These are phyloP conservation scores for Leptura quadrifasciata DNA, from an alignment of 2,888 invertebrate species.

Conservation along the genomic window DNA sequence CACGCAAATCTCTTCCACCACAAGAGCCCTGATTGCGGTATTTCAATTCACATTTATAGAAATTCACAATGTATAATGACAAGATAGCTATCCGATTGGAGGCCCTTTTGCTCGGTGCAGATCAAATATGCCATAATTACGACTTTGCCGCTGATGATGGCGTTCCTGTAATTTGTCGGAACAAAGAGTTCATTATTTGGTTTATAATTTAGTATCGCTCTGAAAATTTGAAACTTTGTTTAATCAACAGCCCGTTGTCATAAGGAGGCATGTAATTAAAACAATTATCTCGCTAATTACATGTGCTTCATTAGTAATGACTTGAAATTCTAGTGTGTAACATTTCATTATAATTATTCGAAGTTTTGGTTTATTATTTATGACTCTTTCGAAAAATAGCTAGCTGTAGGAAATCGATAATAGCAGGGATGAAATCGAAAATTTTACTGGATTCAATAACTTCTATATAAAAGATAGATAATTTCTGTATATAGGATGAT, in stretches of 20 bases:
- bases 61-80: conserved; percentile 72
- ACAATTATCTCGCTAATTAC: conserved; percentile 50
- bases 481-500: too few relatives aligned
- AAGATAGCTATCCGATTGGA: conserved; percentile 71
- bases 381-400: neutral
- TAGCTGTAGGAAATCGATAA: neutral
- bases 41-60: conserved; percentile 70
- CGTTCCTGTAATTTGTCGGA: conserved; percentile 51
- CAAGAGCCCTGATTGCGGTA: conserved; percentile 72
- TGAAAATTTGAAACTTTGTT: conserved; percentile 55
- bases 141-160: conserved; percentile 54
- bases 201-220: conserved; percentile 57
- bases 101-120: conserved; percentile 49
- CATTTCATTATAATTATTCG: conserved; percentile 4
- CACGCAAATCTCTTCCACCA: conserved; percentile 59
- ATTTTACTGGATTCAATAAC: conserved; percentile 9
- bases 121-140: conserved; percentile 70
- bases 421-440: neutral
- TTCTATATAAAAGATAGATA: too few relatives aligned
- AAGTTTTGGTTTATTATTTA: conserved; percentile 17
- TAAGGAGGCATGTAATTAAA: conserved; percentile 54
- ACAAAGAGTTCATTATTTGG: conserved; percentile 64
- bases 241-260: conserved; percentile 54
- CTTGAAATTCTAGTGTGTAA: conserved; percentile 38
- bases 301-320: conserved; percentile 42